Conservation (phyloP, 2,797 vertebrate species). For the Rhabdomys pumilio region DNA sequence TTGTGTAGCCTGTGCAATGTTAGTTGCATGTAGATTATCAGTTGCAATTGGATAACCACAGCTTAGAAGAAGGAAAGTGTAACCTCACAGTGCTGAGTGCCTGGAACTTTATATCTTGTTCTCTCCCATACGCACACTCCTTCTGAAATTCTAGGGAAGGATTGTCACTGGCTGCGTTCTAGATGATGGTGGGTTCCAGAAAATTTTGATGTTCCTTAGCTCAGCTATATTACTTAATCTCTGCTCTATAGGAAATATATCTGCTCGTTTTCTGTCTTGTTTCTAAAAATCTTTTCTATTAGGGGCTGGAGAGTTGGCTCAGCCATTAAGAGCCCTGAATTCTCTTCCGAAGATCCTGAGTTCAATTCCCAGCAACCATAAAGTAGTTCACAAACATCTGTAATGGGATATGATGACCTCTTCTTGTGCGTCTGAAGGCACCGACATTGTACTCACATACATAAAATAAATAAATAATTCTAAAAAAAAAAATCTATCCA, state of each 20-base stretch:
- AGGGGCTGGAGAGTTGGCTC: no score
- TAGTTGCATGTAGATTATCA: neutral
- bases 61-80: neutral
- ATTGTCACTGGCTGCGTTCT: neutral
- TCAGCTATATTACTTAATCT: neutral
- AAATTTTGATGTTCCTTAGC: neutral
- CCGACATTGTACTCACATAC: no score
- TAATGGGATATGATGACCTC: no score
- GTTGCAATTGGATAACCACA: neutral
- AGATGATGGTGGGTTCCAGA: fast-evolving
- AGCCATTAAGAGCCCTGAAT: no score
- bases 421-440: no score
- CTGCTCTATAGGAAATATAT: neutral
- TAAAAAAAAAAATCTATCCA: neutral
- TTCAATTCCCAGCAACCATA: no score
- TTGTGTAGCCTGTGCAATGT: neutral
- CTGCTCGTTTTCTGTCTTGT: neutral
- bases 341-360: no score
- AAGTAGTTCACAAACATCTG: no score
- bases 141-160: neutral
- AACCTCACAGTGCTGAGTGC: neutral
- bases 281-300: neutral
- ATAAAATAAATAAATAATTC: no score
- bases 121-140: neutral
- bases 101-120: neutral